These are phyloP conservation scores for Cyrtonyx montezumae DNA, from an alignment of 2,113 vertebrate genomes.

Conservation along the genomic window DNA sequence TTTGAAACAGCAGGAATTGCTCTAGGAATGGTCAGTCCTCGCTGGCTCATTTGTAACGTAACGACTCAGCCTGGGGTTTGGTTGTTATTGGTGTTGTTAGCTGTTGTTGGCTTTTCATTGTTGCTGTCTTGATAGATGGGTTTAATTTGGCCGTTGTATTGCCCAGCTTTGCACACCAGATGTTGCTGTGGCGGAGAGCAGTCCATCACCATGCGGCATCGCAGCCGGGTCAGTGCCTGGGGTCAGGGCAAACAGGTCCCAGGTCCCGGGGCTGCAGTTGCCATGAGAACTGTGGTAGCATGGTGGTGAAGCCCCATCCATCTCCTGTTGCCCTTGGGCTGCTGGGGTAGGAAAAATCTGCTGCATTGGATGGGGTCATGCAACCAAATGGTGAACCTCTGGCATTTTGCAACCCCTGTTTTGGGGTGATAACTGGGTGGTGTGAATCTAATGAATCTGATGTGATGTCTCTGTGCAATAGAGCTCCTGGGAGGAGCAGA, in stretches of 20 bases:
- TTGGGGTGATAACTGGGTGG: background rate
- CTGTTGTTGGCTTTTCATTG: conserved; percentile 1
- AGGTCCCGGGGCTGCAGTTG: background rate
- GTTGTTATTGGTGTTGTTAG: conserved; percentile 41
- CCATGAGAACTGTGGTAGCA: background rate
- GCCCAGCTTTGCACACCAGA: conserved; percentile 44
- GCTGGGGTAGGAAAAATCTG: background rate
- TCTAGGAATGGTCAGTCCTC: background rate
- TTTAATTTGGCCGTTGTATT: conserved; percentile 59
- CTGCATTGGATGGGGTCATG: background rate
- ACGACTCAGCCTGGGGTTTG: conserved; percentile 38
- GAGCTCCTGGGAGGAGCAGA: background rate
- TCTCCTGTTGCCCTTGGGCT: background rate
- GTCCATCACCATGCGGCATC: background rate
- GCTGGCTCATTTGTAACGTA: background rate
- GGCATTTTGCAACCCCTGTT: background rate
- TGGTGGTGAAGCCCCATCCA: fast-evolving
- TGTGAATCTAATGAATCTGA: background rate
- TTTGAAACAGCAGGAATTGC: background rate
- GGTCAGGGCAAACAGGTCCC: background rate
- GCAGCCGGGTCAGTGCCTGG: background rate
- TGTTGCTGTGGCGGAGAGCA: background rate
- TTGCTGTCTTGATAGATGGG: conserved; percentile 55
- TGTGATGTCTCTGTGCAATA: background rate
- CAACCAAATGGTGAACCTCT: no score